A percentile compares a stretch with the other conserved stretches of the same genome.
Evolutionary conservation across 2,888 invertebrate species (phyloP).

Genomic region (Pardosa pseudoannulata): DNA sequence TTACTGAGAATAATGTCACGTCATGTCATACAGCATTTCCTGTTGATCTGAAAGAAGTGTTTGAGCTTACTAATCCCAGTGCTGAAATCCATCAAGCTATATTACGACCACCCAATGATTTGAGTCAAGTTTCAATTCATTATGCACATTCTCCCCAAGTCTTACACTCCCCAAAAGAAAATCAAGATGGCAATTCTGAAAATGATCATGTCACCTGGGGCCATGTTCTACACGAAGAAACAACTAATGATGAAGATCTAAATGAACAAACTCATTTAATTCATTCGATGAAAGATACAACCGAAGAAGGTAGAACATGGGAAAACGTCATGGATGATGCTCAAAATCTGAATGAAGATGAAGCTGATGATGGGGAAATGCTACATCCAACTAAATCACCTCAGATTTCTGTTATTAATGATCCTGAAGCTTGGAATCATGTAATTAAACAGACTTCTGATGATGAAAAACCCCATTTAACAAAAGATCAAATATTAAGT

Average conservation of each 20-base stretch:
- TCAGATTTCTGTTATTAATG: constrained; percentile 52
- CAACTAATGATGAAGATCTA: constrained; percentile 36
- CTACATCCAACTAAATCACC: constrained; percentile 42
- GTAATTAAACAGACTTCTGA: constrained; percentile 53
- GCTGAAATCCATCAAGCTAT: constrained; percentile 62
- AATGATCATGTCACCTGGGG: constrained; percentile 45
- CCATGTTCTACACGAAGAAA: constrained; percentile 47
- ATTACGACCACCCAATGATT: constrained; percentile 29
- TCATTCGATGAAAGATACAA: constrained; percentile 34
- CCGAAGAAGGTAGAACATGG: constrained; percentile 39
- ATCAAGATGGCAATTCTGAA: constrained; percentile 26
- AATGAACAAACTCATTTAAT: constrained; percentile 20
- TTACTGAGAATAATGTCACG: constrained; percentile 43
- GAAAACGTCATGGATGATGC: constrained; percentile 54
- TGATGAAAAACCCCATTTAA: constrained; percentile 20
- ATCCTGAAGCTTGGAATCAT: constrained; percentile 49
- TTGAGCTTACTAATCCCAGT: constrained; percentile 62
- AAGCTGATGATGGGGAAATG: constrained; percentile 26
- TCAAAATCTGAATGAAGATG: constrained; percentile 30
- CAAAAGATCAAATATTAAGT: constrained; percentile 35
- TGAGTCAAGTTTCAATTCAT: constrained; percentile 23
- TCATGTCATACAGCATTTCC: constrained; percentile 67
- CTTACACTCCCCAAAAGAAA: constrained; percentile 54
- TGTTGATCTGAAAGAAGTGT: constrained; percentile 65
- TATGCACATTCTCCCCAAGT: constrained; percentile 50